A percentile compares a stretch with the other conserved stretches of the same genome.
These are phyloP conservation scores for Autographa gamma DNA, from an alignment of 2,888 invertebrate genomes.

Conservation along the genomic window DNA sequence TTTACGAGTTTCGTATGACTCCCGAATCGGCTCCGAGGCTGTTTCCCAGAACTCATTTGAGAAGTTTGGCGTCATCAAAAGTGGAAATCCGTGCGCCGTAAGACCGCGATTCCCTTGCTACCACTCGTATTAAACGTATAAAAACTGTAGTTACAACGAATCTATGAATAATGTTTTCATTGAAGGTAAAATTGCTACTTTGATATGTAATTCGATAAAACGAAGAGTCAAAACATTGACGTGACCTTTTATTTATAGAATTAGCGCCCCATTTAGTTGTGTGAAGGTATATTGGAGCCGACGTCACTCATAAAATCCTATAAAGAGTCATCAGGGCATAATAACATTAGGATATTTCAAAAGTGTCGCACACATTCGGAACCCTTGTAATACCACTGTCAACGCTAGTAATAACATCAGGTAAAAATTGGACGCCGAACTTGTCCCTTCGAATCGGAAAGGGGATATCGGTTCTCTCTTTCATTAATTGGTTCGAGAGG, in stretches of 20 bases:
- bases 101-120: slow-evolving; percentile 58
- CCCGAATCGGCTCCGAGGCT: slow-evolving; percentile 76
- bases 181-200: slow-evolving; percentile 26
- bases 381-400: slow-evolving; percentile 83
- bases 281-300: slow-evolving; percentile 49
- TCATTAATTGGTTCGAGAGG: slow-evolving; percentile 79
- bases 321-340: slow-evolving; percentile 65
- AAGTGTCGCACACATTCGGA: slow-evolving; percentile 74
- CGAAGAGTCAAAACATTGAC: slow-evolving; percentile 42
- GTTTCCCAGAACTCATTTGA: slow-evolving; percentile 80
- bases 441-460: slow-evolving; percentile 74
- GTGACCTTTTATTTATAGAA: slow-evolving; percentile 55
- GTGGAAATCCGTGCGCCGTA: slow-evolving; percentile 70
- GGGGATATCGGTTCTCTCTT: slow-evolving; percentile 78
- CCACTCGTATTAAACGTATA: slow-evolving; percentile 48
- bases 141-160: slow-evolving; percentile 37
- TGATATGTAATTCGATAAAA: slow-evolving; percentile 33
- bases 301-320: slow-evolving; percentile 64
- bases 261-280: slow-evolving; percentile 44
- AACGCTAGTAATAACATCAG: slow-evolving; percentile 84
- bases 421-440: slow-evolving; percentile 83
- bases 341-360: slow-evolving; percentile 73
- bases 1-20: slow-evolving; percentile 85
- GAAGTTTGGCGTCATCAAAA: slow-evolving; percentile 82
- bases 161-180: slow-evolving; percentile 33